Evolutionary conservation across 2,113 vertebrate species (phyloP).

Genomic region (Poeciliopsis turrubarensis): DNA sequence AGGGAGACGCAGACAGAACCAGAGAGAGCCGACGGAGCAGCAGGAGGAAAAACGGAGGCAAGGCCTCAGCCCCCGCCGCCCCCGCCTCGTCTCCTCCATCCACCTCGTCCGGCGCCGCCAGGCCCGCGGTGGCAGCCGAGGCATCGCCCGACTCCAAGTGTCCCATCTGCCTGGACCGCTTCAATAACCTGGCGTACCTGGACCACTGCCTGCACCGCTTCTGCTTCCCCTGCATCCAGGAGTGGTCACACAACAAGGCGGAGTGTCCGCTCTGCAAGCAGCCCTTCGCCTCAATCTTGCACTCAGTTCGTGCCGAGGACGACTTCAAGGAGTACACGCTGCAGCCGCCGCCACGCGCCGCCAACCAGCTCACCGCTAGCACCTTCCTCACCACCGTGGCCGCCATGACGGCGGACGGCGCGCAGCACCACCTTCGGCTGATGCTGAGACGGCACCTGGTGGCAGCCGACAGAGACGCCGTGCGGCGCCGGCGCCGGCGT

Average conservation of each 20-base stretch:
- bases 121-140: slow-evolving; percentile 51
- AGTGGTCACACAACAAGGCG: slow-evolving; percentile 94
- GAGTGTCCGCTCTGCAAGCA: slow-evolving; percentile 95
- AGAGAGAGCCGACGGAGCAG: slow-evolving; percentile 1
- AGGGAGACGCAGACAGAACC: slow-evolving; percentile 15
- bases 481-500: slow-evolving; percentile 23
- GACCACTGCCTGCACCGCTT: slow-evolving; percentile 91
- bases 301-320: slow-evolving; percentile 86
- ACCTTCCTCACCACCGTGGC: slow-evolving; percentile 76
- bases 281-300: slow-evolving; percentile 89
- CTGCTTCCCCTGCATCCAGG: slow-evolving; percentile 91
- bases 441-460: slow-evolving; percentile 55
- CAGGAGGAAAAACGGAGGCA: slow-evolving; percentile 35
- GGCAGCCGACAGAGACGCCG: neutral
- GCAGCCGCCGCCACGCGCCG: slow-evolving; percentile 74
- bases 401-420: slow-evolving; percentile 51
- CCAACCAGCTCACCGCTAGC: slow-evolving; percentile 75
- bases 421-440: slow-evolving; percentile 62
- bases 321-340: slow-evolving; percentile 89
- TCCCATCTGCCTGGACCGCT: slow-evolving; percentile 91
- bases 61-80: neutral
- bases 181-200: slow-evolving; percentile 88
- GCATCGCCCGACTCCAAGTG: slow-evolving; percentile 91
- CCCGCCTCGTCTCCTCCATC: slow-evolving; percentile 1
- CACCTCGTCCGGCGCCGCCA: slow-evolving; percentile 8